Base-by-base conservation (phyloP, 1,140 invertebrate species). In the Lepidurus apus region DNA sequence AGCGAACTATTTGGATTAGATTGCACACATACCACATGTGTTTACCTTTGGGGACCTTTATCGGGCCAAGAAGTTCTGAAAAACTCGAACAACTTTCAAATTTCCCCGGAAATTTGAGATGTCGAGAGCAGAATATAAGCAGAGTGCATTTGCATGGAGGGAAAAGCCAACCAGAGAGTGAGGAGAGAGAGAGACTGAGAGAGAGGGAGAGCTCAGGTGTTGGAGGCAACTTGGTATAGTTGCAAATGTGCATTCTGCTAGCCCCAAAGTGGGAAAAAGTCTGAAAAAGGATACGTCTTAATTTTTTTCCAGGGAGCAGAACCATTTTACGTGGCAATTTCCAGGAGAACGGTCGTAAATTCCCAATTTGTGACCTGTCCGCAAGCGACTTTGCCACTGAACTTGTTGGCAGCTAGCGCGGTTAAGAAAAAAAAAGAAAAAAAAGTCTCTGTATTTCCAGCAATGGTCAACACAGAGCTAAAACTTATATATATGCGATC, bases 291-390 rank as follows among this genome's bases (percentile, higher is more conserved):
- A 65, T 21, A 17, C n/a, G 5, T 65, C 53, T 65, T 65, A 65
- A 13, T n/a, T 13, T 65, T n/a, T 65, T 21, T 21, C 53, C 21
- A 13, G 53, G 6, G 6, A 21, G 2, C 5, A 10, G 21, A 65
- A 17, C 34, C 17, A 7, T 65, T 65, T 65, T 9, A 13, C 9
- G 53, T 65, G 6, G 17, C 53, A 65, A 65, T 65, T 65, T 13
- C 53, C 21, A 7, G 17, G 53, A 65, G 7, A 65, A 65, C 13
- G 53, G 53, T 65, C 53, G 21, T 65, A 65, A 65, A 65, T 65
- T 65, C 21, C 53, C 53, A 65, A 65, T 65, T 65, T 65, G 53
- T 65, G 53, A 65, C 17, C 53, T 65, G 53, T 65, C 53, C 53
- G 21, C 53, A 65, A 65, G n/a, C 53, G 53, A 17, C 53, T 65